phyloP scores from a whole-genome alignment of 2,888 invertebrate genomes.

The Sinelater perroti region DNA sequence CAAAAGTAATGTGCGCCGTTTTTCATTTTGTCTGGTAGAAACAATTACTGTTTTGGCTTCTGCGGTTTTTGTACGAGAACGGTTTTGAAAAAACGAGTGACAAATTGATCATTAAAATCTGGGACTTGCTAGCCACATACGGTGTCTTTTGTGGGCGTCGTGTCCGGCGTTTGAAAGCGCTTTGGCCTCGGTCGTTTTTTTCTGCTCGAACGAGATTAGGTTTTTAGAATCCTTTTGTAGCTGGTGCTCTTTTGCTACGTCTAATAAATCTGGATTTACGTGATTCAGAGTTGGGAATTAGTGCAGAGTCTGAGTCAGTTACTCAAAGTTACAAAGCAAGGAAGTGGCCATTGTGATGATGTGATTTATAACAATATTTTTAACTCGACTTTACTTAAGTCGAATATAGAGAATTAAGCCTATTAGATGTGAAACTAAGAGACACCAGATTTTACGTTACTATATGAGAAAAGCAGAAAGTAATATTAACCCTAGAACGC shows the following conservation, averaged over 20 bases:
- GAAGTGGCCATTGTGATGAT: too few species aligned
- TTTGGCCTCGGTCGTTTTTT: neutral
- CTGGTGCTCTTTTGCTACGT: constrained; percentile 1
- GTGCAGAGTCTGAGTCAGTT: constrained; percentile 10
- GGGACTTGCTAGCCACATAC: constrained; percentile 9
- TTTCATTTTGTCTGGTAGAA: constrained; percentile 4
- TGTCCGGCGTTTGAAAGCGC: neutral
- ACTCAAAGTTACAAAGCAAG: neutral
- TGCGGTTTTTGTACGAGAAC: constrained; percentile 3
- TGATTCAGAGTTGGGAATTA: constrained; percentile 10
- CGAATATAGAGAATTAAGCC: too few species aligned
- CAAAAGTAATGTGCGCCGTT: too few species aligned
- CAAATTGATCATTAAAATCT: constrained; percentile 27
- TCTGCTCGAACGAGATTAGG: constrained; percentile 9
- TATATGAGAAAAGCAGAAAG: too few species aligned
- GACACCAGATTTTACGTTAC: too few species aligned
- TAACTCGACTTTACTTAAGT: too few species aligned
- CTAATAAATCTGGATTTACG: constrained; percentile 19
- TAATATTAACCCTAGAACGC: too few species aligned
- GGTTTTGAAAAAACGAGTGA: constrained; percentile 13
- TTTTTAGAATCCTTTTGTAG: constrained; percentile 20
- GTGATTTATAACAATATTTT: too few species aligned
- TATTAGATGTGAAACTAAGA: too few species aligned
- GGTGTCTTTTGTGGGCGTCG: constrained; percentile 6
- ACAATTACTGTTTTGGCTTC: constrained; percentile 11